A percentile compares a stretch with the other conserved stretches of the same genome.
phyloP scores from a whole-genome alignment of 2,113 vertebrate species.

The Platycercus adscitus region DNA sequence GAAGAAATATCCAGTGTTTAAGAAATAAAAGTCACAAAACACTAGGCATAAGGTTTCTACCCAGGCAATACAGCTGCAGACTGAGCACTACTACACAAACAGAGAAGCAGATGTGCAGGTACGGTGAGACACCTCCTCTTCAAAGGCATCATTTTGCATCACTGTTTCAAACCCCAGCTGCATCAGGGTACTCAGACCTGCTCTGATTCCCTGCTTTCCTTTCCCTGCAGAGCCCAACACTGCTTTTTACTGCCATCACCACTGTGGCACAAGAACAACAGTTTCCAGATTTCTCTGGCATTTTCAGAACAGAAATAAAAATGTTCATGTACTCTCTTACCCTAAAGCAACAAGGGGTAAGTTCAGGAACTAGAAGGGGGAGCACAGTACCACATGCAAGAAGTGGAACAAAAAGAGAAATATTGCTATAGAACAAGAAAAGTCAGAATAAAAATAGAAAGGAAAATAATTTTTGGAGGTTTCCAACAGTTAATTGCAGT shows the following conservation, averaged over 20 bases:
- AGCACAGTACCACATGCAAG: neutral
- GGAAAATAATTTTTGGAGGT: neutral
- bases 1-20: neutral
- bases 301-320: neutral
- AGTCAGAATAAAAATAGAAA: neutral
- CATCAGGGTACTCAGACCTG: neutral
- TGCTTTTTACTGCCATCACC: neutral
- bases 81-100: neutral
- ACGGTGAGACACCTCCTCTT: neutral
- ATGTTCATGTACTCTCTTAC: neutral
- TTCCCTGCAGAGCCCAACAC: neutral
- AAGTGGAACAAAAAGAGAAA: neutral
- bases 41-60: neutral
- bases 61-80: neutral
- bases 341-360: neutral
- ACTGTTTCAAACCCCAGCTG: neutral
- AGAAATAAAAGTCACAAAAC: neutral
- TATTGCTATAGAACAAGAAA: neutral
- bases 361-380: neutral
- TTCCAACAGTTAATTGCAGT: slow-evolving; percentile 8
- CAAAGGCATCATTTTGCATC: neutral
- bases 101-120: neutral
- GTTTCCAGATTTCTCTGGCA: neutral
- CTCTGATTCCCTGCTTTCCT: neutral
- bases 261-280: neutral